phyloP scores from a whole-genome alignment of 1,140 invertebrate species.

The Diplogasteroides magnus region DNA sequence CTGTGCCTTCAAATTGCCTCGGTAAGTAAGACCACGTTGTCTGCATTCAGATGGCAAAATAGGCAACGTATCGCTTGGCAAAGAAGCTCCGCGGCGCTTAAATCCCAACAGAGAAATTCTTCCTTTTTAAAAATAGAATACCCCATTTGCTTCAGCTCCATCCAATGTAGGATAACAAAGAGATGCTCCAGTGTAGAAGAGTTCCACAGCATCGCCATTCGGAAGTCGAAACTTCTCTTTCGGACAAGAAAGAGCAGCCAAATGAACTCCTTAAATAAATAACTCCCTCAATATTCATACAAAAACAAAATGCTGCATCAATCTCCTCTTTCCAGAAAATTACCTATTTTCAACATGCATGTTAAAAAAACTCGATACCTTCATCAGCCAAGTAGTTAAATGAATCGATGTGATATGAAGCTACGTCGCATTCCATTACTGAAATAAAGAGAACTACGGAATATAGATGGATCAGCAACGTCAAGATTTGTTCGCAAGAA shows the following conservation, averaged over 20 bases:
- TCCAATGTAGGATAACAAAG: slow-evolving; percentile 33
- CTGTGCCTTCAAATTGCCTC: slow-evolving; percentile 39
- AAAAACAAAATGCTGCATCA: background rate
- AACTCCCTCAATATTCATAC: background rate
- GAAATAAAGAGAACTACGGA: background rate
- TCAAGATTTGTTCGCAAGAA: too few relatives aligned
- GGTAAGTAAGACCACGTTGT: slow-evolving; percentile 49
- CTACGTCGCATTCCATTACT: slow-evolving; percentile 52
- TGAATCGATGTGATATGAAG: slow-evolving; percentile 52
- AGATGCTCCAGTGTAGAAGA: slow-evolving; percentile 35
- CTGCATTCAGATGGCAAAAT: slow-evolving; percentile 48
- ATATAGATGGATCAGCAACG: too few relatives aligned
- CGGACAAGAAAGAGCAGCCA: slow-evolving; percentile 46
- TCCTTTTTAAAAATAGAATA: background rate
- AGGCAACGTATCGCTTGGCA: background rate
- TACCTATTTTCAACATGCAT: too few relatives aligned
- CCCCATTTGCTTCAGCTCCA: slow-evolving; percentile 11
- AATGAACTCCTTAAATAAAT: slow-evolving; percentile 38
- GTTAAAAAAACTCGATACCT: background rate
- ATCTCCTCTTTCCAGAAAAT: background rate
- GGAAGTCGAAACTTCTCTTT: slow-evolving; percentile 44
- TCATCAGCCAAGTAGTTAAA: slow-evolving; percentile 44
- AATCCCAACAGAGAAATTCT: background rate
- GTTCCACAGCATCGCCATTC: slow-evolving; percentile 46
- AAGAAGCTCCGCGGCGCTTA: too few relatives aligned